phyloP scores from a whole-genome alignment of 2,113 vertebrate species.

The Polypterus senegalus region DNA sequence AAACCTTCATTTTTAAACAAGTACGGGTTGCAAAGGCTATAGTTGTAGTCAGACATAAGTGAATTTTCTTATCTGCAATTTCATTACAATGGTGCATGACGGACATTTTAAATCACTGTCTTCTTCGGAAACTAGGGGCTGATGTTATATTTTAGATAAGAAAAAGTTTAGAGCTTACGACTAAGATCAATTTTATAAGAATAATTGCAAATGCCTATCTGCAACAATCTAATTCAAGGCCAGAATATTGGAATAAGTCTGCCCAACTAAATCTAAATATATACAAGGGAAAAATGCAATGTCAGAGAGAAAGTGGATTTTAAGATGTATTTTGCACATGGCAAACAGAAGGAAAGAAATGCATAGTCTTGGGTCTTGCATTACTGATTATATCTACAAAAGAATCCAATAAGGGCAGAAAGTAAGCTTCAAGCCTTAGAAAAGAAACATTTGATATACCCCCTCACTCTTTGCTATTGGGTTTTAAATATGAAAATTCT shows the following conservation, averaged over 20 bases:
- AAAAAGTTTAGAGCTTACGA: not conserved
- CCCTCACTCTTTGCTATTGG: too few relatives aligned
- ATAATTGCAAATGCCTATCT: not conserved
- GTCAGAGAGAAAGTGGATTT: too few relatives aligned
- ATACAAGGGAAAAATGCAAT: too few relatives aligned
- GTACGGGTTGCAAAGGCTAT: not conserved
- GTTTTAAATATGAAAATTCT: too few relatives aligned
- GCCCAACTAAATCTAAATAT: too few relatives aligned
- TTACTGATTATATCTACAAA: too few relatives aligned
- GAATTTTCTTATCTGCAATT: not conserved
- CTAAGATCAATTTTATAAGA: slow-evolving; percentile 1
- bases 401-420: too few relatives aligned
- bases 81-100: not conserved
- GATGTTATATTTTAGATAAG: slow-evolving; percentile 5
- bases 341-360: too few relatives aligned
- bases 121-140: not conserved
- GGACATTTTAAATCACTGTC: not conserved
- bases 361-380: too few relatives aligned
- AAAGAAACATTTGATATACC: too few relatives aligned
- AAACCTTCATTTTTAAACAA: not conserved
- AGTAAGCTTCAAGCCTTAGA: too few relatives aligned
- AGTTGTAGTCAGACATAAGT: not conserved
- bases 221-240: not conserved
- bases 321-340: too few relatives aligned
- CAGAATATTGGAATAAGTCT: slow-evolving; percentile 1